Base-by-base conservation (phyloP, 2,113 vertebrate genomes). In the Aspidoscelis tigris region DNA sequence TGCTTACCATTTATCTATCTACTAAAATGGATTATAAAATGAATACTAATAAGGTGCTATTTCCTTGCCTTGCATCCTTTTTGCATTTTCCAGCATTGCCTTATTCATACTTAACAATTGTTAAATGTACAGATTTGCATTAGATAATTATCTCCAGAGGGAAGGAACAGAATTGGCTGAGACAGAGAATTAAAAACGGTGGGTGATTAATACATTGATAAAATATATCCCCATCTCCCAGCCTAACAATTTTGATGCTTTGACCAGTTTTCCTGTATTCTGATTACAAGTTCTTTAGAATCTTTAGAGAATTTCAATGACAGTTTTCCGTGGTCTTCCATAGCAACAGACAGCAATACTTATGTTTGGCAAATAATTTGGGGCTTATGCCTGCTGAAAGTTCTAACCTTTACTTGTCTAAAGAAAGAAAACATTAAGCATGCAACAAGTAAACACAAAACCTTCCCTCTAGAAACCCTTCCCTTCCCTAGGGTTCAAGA, bases 61-160 rank as follows among this genome's bases (percentile, higher is more conserved):
- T 0, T 50, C 58, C 61, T 16, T 65, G 33, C 24, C 16, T 3
- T 2, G 1, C 8, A 69, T 2, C 18, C 0, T 33, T 55, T 65
- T 65, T 83, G 55, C 61, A 0, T 83, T 77, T 47, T 53, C 47
- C 43, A 53, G 41, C 2, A 1, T 2, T 0, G 22, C 14, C 5
- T 58, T 65, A 18, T 71, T 82, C 41, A 12, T 81, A 3, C 16
- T 81, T 83, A 82, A 53, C 20, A 33, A 47, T 0, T 0, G 24
- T 68, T 76, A 78, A 76, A 61, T 55, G 41, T 3, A 24, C 61
- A 86, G 71, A 50, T 74, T 64, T 68, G 75, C 70, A 78, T 21
- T n/a, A 44, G 43, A 11, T 33, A 41, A 10, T 14, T 24, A 16
- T 58, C 70, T 64, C 61, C 12, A 43, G 61, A 1, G 0, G 7